Evolutionary conservation across 1,140 invertebrate species (phyloP).

Genomic region (Rhyzopertha dominica): DNA sequence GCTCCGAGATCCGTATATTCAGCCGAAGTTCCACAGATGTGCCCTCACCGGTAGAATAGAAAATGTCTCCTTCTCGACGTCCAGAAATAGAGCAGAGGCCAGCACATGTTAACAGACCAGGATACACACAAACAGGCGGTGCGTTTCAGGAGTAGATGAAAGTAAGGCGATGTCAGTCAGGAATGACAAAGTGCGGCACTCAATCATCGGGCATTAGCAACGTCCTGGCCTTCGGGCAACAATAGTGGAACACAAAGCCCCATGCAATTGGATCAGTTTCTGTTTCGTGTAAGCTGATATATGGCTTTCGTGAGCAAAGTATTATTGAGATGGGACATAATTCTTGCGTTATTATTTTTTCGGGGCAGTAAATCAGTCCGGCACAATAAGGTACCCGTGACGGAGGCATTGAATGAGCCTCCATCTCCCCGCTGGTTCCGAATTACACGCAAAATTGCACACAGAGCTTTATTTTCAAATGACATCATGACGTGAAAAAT

Average conservation of each 20-base stretch:
- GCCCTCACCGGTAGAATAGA: too few relatives aligned
- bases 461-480: constrained; percentile 26
- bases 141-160: constrained; percentile 5
- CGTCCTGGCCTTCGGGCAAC: not conserved
- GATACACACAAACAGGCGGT: too few relatives aligned
- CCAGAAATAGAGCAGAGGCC: too few relatives aligned
- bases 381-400: constrained; percentile 17
- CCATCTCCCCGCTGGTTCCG: constrained; percentile 24
- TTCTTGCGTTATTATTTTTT: constrained; percentile 21
- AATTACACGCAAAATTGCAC: constrained; percentile 35
- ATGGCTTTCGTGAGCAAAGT: constrained; percentile 4
- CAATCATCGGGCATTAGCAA: constrained; percentile 4
- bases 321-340: constrained; percentile 22
- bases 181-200: constrained; percentile 6
- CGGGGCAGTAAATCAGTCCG: constrained; percentile 26
- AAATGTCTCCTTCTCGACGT: too few relatives aligned
- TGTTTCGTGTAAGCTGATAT: constrained; percentile 10
- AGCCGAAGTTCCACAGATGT: too few relatives aligned
- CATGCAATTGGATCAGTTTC: not conserved
- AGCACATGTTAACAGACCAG: too few relatives aligned
- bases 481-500: constrained; percentile 17
- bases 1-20: too few relatives aligned
- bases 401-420: constrained; percentile 11
- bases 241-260: not conserved
- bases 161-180: constrained; percentile 2